Evolutionary conservation across 2,888 invertebrate genomes (phyloP), one percentile per base, ranked within the genome.

Genomic region (Caenorhabditis becei): DNA sequence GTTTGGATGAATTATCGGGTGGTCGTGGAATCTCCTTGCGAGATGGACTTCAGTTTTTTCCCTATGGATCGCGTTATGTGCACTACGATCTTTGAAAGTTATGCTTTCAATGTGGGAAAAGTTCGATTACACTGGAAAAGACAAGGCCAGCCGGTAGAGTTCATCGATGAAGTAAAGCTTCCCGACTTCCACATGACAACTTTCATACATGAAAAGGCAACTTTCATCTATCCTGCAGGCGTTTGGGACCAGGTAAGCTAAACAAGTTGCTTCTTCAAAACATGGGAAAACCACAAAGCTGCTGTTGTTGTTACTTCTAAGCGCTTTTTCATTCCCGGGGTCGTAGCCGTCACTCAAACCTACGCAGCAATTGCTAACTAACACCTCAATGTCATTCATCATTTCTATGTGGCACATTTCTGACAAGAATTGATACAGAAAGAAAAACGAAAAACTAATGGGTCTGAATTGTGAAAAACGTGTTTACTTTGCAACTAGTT

Each of bases 51-150:
- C 70, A 86, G 84, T 4, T 86, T 83, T 32, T 88, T 88, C 56
- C 88, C 88, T 20, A 90, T 90, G 90, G 90, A 90, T 77, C 77
- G 86, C 23, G 88, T 89, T 11, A 88, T 88, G 84, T 91, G 91
- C 78, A 86, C 86, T 0, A 88, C 89, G 8, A 86, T 89, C 11
- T 91, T 91, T 74, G 91, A 91, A 66, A 88, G 88, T 61, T 91
- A 91, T 61, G 88, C 88, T 1, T 91, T 90, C 78, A 91, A 91
- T 62, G 89, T 90, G 14, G 91, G 91, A 86, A 91, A 86, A 85
- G 90, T 90, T 14, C 84, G 90, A 16, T 59, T 90, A 41, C 87
- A 89, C 71, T 90, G 90, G 90, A 89, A 89, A 66, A 79, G 89
- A 8, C 86, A 86, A 63, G 86, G 87, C 35, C 86, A 81, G 74